Conservation (phyloP, 2,113 vertebrate genomes). For the Solea senegalensis region DNA sequence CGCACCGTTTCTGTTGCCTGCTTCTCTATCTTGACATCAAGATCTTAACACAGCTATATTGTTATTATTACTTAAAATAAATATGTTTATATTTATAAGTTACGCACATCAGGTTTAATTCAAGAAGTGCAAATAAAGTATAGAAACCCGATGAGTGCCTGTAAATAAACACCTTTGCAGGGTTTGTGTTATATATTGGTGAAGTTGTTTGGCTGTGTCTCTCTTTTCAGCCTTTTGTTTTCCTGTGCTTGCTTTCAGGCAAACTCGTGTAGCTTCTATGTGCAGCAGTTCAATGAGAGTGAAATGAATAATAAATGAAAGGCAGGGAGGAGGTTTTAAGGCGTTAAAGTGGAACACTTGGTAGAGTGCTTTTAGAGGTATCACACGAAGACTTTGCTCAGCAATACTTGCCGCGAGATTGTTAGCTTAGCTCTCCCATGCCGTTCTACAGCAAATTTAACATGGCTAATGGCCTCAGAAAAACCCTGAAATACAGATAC, state of each 20-base stretch:
- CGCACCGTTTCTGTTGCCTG: too few species aligned
- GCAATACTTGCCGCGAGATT: constrained; percentile 54
- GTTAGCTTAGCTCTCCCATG: constrained; percentile 61
- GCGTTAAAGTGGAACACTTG: constrained; percentile 72
- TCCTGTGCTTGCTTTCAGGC: constrained; percentile 52
- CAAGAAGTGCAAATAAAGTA: too few species aligned
- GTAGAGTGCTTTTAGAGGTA: constrained; percentile 63
- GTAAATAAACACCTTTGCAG: too few species aligned
- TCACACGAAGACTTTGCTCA: constrained; percentile 67
- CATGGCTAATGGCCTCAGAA: constrained; percentile 69
- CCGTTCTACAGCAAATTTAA: constrained; percentile 55
- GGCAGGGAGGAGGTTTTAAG: constrained; percentile 64
- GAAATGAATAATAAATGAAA: constrained; percentile 78
- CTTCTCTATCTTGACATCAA: too few species aligned
- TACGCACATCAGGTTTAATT: too few species aligned
- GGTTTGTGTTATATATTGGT: constrained; percentile 47
- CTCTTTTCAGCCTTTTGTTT: constrained; percentile 43
- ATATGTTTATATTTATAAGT: too few species aligned
- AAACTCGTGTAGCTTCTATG: constrained; percentile 25
- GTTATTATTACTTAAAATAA: too few species aligned
- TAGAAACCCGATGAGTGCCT: too few species aligned
- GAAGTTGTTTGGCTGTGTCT: constrained; percentile 55
- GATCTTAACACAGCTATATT: too few species aligned
- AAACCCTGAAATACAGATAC: constrained; percentile 34
- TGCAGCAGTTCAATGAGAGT: constrained; percentile 60